These are phyloP conservation scores for Bergia puertoricense DNA, from an alignment of 92 coral and sea anemone species.

Conservation along the genomic window DNA sequence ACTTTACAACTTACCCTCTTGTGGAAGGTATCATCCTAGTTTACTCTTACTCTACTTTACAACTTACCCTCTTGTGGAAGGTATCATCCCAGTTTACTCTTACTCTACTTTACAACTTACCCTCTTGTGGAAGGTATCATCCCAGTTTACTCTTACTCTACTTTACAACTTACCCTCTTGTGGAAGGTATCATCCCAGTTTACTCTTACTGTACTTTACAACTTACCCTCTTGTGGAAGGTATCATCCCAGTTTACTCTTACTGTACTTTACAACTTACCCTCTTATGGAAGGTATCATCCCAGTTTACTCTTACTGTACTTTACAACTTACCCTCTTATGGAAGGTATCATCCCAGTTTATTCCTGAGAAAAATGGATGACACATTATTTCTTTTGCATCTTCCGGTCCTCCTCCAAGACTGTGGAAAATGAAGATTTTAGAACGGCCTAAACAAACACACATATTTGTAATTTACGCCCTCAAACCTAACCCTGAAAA, in stretches of 20 bases:
- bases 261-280: constrained; percentile 13
- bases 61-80: constrained; percentile 47
- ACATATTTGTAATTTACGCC: no score
- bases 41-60: neutral
- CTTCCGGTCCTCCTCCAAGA: constrained; percentile 90
- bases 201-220: neutral
- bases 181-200: constrained; percentile 43
- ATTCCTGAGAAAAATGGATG: constrained; percentile 75
- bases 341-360: constrained; percentile 76
- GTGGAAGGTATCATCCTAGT: neutral
- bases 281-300: constrained; percentile 55
- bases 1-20: constrained; percentile 27
- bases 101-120: constrained; percentile 3
- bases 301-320: constrained; percentile 63
- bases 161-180: constrained; percentile 40
- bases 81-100: constrained; percentile 28
- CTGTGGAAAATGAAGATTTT: constrained; percentile 40
- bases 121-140: constrained; percentile 52
- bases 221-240: constrained; percentile 47
- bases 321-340: constrained; percentile 41
- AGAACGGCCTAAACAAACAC: no score
- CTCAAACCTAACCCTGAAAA: no score
- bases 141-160: neutral
- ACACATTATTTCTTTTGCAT: constrained; percentile 78
- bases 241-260: constrained; percentile 30